A percentile compares a stretch with the other conserved stretches of the same genome.
phyloP scores from a whole-genome alignment of 2,888 invertebrate species.

The Baccha elongata region DNA sequence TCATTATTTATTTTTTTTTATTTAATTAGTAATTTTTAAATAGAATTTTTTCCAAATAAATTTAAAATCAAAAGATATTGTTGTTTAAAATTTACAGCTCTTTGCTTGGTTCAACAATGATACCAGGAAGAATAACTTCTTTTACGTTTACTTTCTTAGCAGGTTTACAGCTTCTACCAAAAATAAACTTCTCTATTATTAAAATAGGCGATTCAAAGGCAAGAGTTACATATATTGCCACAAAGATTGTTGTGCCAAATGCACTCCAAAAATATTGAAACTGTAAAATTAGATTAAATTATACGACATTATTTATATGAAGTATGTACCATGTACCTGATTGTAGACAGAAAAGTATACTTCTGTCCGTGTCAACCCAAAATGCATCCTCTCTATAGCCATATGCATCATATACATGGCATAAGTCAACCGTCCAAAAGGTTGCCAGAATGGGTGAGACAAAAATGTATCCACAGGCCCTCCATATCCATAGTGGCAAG shows the following conservation, averaged over 20 bases:
- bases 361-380: conserved; percentile 43
- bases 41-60: neutral
- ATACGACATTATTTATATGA: no score
- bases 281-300: neutral
- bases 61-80: neutral
- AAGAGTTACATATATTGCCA: conserved; percentile 3
- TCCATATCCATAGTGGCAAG: conserved; percentile 71
- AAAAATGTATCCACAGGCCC: conserved; percentile 69
- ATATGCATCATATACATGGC: conserved; percentile 70
- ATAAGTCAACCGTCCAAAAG: conserved; percentile 69
- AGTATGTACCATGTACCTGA: no score
- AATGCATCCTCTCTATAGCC: conserved; percentile 44
- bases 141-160: neutral
- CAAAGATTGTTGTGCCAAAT: neutral
- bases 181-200: conserved; percentile 3
- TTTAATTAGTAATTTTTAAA: neutral
- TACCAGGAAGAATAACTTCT: neutral
- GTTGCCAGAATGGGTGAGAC: conserved; percentile 68
- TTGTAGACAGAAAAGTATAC: conserved; percentile 55
- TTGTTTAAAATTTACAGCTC: neutral
- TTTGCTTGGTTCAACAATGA: neutral
- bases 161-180: neutral
- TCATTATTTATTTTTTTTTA: no score
- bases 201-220: conserved; percentile 15
- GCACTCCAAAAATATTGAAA: conserved; percentile 11